These are phyloP conservation scores for Myotis lucifugus DNA, from an alignment of 2,113 vertebrate species.

Conservation along the genomic window DNA sequence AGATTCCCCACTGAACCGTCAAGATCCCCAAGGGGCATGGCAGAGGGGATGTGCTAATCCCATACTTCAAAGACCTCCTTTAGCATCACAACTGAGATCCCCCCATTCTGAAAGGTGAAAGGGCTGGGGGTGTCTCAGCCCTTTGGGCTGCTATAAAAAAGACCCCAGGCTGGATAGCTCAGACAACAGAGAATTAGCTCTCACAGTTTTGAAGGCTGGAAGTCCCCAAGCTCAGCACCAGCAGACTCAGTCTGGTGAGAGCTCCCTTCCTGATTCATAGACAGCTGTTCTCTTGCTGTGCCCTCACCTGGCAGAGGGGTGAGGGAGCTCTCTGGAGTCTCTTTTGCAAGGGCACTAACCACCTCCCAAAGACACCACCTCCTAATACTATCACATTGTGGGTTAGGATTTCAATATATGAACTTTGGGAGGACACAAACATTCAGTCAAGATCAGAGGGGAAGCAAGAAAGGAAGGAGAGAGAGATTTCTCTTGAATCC, in stretches of 20 bases:
- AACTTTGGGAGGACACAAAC: not conserved
- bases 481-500: not conserved
- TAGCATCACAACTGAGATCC: not conserved
- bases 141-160: not conserved
- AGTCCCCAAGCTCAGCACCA: not conserved
- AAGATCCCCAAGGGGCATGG: not conserved
- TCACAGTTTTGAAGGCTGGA: not conserved
- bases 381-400: not conserved
- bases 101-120: not conserved
- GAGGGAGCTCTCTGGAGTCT: not conserved
- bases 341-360: not conserved
- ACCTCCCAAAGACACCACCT: not conserved
- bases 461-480: not conserved
- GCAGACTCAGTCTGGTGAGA: not conserved
- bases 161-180: not conserved
- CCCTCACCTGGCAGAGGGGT: not conserved
- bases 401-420: not conserved
- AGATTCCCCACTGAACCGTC: not conserved
- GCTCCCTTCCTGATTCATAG: not conserved
- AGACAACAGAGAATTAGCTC: not conserved
- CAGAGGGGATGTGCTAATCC: not conserved
- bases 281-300: accelerated
- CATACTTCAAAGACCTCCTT: not conserved
- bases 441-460: not conserved
- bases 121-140: not conserved